phyloP scores from a whole-genome alignment of 2,797 vertebrate species.

The Pangasius macronema region DNA sequence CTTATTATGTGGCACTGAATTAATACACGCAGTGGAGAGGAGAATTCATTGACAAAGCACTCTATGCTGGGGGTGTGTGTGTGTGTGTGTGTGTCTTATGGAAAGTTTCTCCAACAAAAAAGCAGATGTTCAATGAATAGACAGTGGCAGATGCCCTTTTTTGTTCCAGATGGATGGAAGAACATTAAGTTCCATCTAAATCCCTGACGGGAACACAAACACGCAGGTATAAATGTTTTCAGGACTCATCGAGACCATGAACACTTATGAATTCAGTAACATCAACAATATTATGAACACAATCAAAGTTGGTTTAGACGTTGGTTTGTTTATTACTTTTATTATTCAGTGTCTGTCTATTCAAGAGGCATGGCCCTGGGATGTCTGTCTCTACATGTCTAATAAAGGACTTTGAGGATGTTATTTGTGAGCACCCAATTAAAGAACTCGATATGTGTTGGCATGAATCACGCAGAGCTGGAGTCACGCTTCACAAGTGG shows the following conservation, averaged over 20 bases:
- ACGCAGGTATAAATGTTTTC: constrained; percentile 8
- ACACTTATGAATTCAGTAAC: neutral
- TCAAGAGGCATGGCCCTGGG: neutral
- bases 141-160: constrained; percentile 60
- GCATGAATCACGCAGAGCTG: constrained; percentile 18
- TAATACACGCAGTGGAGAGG: neutral
- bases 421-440: neutral
- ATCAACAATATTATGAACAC: neutral
- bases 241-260: neutral
- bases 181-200: constrained; percentile 53
- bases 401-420: neutral
- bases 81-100: neutral
- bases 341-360: neutral
- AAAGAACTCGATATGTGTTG: constrained; percentile 14
- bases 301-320: neutral
- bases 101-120: constrained; percentile 46
- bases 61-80: constrained; percentile 2
- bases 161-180: constrained; percentile 53
- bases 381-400: constrained; percentile 24
- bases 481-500: constrained; percentile 9
- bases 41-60: neutral
- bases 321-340: neutral
- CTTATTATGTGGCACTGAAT: neutral
- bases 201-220: constrained; percentile 43
- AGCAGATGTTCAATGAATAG: constrained; percentile 55